Conservation (phyloP, 2,113 vertebrate species). For the Guaruba guarouba region DNA sequence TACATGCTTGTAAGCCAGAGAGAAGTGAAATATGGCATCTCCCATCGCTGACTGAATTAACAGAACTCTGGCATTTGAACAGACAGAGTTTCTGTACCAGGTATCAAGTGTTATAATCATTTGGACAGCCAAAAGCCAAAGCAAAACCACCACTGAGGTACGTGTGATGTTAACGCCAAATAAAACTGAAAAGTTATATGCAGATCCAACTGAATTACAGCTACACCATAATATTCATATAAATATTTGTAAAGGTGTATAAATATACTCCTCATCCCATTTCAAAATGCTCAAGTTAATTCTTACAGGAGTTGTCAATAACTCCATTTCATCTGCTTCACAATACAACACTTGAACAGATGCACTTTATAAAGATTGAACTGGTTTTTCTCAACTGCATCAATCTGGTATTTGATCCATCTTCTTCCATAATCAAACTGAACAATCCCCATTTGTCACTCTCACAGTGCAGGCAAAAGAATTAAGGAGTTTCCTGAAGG, state of each 20-base stretch:
- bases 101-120: not conserved
- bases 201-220: not conserved
- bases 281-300: not conserved
- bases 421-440: not conserved
- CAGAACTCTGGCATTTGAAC: not conserved
- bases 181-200: not conserved
- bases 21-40: not conserved
- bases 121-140: not conserved
- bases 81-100: not conserved
- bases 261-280: not conserved
- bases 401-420: accelerated
- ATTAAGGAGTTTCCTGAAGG: not conserved
- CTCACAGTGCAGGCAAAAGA: not conserved
- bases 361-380: not conserved
- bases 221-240: accelerated
- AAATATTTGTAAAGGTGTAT: too few relatives aligned
- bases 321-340: not conserved
- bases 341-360: not conserved
- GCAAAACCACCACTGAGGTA: not conserved
- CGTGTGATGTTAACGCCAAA: not conserved
- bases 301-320: not conserved
- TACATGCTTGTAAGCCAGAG: not conserved
- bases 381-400: accelerated
- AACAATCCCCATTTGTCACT: not conserved
- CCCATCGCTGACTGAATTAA: not conserved